Base-by-base conservation (phyloP, 2,113 vertebrate species). In the Rhinoderma darwinii region DNA sequence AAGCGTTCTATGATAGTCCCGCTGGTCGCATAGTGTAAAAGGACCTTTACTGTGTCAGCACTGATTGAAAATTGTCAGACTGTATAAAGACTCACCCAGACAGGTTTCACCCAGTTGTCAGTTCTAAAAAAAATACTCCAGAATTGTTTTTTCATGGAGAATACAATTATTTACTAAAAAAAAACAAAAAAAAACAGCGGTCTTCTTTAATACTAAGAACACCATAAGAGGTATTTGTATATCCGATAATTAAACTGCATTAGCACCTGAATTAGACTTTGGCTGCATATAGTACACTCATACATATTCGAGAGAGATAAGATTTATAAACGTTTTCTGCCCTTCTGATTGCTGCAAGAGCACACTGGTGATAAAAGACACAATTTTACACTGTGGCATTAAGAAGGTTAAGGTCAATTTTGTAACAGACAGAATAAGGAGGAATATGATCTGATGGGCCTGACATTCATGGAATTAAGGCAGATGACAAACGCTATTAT, bases 381-480 rank as follows among this genome's bases (percentile, higher is more conserved):
- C 61, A 39, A 39, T 63, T 82, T 66, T 66, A 82, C 79, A 63
- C 37, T 30, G 37, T 12, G 41, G 39, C 56, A 61, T 82, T 63
- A 82, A 41, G 59, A 50, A 41, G 50, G 85, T 86, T 86, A 86
- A 82, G 77, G 77, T 79, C 1, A 20, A 75, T 89, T 83, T 86
- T 89, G 77, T 54, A 86, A 41, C 22, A 79, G 79, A 77, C 90
- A 89, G 82, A 88, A 88, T 89, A 88, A 90, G 91, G 90, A 77
- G 86, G 27, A 88, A 88, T 81, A 90, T 50, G 88, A 93, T 90
- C 87, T 89, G 88, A 63, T 7, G 0, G 87, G 89, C 47, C 88
- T 89, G 88, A 89, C 81, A 89, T 88, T 77, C 76, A 91, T 88
- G 86, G 90, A 92, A 93, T 92, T 12, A 63, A 87, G 91, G 88